Evolutionary conservation across 2,113 vertebrate species (phyloP).

Genomic region (Peromyscus leucopus): DNA sequence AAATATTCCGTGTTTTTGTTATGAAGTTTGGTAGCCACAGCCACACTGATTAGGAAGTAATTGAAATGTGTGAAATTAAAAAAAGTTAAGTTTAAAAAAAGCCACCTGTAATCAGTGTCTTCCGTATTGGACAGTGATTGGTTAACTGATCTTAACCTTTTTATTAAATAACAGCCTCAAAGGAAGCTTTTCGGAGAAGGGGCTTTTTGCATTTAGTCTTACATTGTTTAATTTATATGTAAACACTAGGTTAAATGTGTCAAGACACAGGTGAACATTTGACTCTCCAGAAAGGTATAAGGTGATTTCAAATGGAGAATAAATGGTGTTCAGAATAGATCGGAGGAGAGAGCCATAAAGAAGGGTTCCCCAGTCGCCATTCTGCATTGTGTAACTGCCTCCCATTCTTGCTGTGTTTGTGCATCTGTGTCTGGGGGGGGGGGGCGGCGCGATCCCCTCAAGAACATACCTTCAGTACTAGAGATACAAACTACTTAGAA

Average conservation of each 20-base stretch:
- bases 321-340: slow-evolving; percentile 54
- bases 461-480: background rate
- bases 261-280: slow-evolving; percentile 90
- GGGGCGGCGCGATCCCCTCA: too few relatives aligned
- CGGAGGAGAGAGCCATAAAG: background rate
- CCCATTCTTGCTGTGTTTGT: background rate
- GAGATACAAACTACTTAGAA: background rate
- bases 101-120: background rate
- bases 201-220: slow-evolving; percentile 84
- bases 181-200: slow-evolving; percentile 70
- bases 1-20: background rate
- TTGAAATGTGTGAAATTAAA: slow-evolving; percentile 57
- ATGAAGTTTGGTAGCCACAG: background rate
- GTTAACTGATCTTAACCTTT: slow-evolving; percentile 56
- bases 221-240: slow-evolving; percentile 86
- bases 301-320: slow-evolving; percentile 80
- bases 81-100: slow-evolving; percentile 29
- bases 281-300: slow-evolving; percentile 85
- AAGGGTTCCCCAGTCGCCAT: background rate
- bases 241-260: slow-evolving; percentile 82
- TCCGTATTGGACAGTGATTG: background rate
- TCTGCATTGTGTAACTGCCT: background rate
- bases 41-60: background rate
- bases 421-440: background rate
- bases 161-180: slow-evolving; percentile 56